Evolutionary conservation across 2,113 vertebrate genomes (phyloP).

Genomic region (Gadus chalcogrammus): DNA sequence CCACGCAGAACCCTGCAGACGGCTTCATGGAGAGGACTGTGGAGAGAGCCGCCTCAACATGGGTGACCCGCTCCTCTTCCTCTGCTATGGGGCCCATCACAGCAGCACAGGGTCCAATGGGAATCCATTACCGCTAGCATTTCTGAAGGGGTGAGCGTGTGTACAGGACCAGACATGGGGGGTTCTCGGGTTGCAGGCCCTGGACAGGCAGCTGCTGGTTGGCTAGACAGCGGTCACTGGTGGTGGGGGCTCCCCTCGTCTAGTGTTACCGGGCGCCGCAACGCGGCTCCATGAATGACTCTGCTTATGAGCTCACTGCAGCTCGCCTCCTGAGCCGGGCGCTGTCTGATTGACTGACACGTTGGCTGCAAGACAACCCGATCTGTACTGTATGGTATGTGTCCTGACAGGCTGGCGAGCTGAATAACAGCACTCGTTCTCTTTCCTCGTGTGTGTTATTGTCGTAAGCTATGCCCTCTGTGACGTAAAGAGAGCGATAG

Average conservation of each 20-base stretch:
- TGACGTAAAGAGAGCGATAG: too few relatives aligned
- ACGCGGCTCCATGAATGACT: slow-evolving; percentile 30
- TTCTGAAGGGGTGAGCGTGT: not conserved
- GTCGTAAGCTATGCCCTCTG: too few relatives aligned
- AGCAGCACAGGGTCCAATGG: not conserved
- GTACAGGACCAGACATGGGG: not conserved
- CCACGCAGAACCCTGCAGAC: too few relatives aligned
- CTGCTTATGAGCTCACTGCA: not conserved
- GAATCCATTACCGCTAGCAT: not conserved
- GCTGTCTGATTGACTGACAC: slow-evolving; percentile 4
- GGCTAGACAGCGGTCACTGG: slow-evolving; percentile 42
- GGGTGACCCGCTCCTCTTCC: not conserved
- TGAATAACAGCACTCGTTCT: not conserved
- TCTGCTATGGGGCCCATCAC: not conserved
- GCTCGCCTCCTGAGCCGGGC: slow-evolving; percentile 9
- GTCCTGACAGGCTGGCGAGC: not conserved
- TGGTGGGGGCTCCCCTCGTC: slow-evolving; percentile 36
- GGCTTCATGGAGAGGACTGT: not conserved
- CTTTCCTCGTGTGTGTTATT: too few relatives aligned
- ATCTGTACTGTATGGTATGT: not conserved
- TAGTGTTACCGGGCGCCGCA: slow-evolving; percentile 39
- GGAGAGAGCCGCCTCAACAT: not conserved
- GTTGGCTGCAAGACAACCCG: not conserved
- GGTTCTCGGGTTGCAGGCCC: not conserved
- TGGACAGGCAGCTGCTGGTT: slow-evolving; percentile 10